Conservation (phyloP, 2,113 vertebrate species). For the Gallinago paraguaiae region DNA sequence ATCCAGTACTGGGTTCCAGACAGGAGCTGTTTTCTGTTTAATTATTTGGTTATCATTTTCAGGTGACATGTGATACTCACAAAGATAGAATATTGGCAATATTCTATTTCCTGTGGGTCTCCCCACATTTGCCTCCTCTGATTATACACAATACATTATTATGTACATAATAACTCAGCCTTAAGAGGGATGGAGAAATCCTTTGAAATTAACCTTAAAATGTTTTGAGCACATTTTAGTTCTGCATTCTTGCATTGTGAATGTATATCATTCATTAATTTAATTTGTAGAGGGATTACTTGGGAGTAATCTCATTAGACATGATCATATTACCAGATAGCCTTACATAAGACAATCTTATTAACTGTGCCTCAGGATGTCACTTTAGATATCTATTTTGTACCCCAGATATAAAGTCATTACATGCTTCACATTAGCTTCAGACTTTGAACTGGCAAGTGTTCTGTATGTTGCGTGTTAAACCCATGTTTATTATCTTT, state of each 20-base stretch:
- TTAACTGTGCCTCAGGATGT: conserved; percentile 63
- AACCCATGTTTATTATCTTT: background rate
- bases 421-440: conserved; percentile 26
- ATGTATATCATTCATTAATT: conserved; percentile 64
- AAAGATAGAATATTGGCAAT: background rate
- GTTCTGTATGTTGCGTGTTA: background rate
- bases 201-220: background rate
- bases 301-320: conserved; percentile 64
- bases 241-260: conserved; percentile 32
- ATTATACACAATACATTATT: background rate
- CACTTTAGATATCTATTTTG: conserved; percentile 64
- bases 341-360: conserved; percentile 68
- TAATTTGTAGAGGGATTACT: conserved; percentile 67
- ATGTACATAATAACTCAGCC: background rate
- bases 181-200: background rate
- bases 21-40: background rate
- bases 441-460: conserved; percentile 34
- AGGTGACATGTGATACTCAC: background rate
- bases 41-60: background rate
- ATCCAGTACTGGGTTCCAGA: background rate
- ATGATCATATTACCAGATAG: conserved; percentile 64
- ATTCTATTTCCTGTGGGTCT: background rate
- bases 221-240: background rate
- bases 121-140: background rate
- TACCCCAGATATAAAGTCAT: conserved; percentile 51